A percentile compares a stretch with the other conserved stretches of the same genome.
phyloP scores from a whole-genome alignment of 2,113 vertebrate species.

The Neodon shergylaensis region DNA sequence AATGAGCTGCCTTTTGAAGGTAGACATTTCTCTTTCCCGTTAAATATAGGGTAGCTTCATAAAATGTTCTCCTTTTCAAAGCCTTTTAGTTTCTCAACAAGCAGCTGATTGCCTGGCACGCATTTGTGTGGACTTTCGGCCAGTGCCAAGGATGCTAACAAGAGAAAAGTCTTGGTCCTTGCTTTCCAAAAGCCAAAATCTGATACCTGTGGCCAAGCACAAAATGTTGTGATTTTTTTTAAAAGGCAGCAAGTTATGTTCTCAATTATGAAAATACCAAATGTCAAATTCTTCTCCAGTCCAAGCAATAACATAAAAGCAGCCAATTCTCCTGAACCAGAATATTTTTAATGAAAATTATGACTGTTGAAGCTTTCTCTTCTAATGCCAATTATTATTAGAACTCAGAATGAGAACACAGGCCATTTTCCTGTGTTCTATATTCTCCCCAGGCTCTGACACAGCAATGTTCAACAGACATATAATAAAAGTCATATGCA shows the following conservation, averaged over 20 bases:
- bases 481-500: neutral
- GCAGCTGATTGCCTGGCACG: slow-evolving; percentile 19
- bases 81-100: slow-evolving; percentile 32
- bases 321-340: slow-evolving; percentile 76
- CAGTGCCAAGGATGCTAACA: neutral
- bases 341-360: slow-evolving; percentile 74
- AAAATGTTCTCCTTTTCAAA: slow-evolving; percentile 69
- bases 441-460: neutral
- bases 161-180: slow-evolving; percentile 36
- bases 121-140: neutral
- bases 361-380: slow-evolving; percentile 66
- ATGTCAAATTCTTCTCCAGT: slow-evolving; percentile 73
- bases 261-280: slow-evolving; percentile 82
- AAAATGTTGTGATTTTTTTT: slow-evolving; percentile 78
- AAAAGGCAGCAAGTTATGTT: slow-evolving; percentile 78
- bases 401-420: slow-evolving; percentile 62
- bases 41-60: slow-evolving; percentile 58
- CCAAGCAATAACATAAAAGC: slow-evolving; percentile 76
- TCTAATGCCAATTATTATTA: slow-evolving; percentile 65
- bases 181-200: slow-evolving; percentile 61
- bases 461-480: neutral
- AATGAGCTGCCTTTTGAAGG: slow-evolving; percentile 78
- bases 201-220: slow-evolving; percentile 70
- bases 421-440: slow-evolving; percentile 33
- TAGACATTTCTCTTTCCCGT: slow-evolving; percentile 68